Percentiles rank a stretch among this genome's conserved stretches.
Evolutionary conservation across 2,888 invertebrate genomes (phyloP).

Genomic region (Ophonus ardosiacus): DNA sequence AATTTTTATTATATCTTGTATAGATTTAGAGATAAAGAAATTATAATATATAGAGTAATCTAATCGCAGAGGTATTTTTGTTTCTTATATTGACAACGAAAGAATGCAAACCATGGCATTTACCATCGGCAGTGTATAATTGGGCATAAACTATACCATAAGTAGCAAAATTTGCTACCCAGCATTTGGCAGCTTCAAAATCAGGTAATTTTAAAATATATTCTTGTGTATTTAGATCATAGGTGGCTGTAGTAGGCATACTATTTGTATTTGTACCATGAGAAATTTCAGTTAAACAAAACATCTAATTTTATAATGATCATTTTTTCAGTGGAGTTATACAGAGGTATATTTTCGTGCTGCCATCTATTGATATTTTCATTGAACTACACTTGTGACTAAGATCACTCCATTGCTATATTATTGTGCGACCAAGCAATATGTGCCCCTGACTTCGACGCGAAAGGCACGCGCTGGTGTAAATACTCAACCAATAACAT

Average conservation of each 20-base stretch:
- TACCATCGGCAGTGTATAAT: conserved; percentile 87
- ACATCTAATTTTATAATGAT: conserved; percentile 83
- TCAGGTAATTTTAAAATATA: conserved; percentile 86
- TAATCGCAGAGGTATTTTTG: conserved; percentile 82
- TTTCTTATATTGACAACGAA: conserved; percentile 93
- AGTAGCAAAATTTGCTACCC: conserved; percentile 91
- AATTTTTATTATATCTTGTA: no score
- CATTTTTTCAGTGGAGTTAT: no score
- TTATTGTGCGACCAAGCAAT: no score
- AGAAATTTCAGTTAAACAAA: conserved; percentile 92
- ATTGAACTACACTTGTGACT: no score
- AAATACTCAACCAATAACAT: no score
- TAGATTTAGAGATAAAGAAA: no score
- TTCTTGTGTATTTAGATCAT: conserved; percentile 83
- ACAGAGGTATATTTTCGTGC: no score
- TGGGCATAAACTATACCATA: conserved; percentile 94
- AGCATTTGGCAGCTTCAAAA: conserved; percentile 89
- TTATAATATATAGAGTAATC: no score
- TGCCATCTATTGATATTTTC: no score
- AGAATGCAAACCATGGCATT: conserved; percentile 90
- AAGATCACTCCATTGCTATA: no score
- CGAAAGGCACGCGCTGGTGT: no score
- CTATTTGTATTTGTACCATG: conserved; percentile 95
- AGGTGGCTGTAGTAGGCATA: conserved; percentile 92
- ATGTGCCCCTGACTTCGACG: no score